phyloP scores from a whole-genome alignment of 1,140 invertebrate species.

The Drosophila burlai region DNA sequence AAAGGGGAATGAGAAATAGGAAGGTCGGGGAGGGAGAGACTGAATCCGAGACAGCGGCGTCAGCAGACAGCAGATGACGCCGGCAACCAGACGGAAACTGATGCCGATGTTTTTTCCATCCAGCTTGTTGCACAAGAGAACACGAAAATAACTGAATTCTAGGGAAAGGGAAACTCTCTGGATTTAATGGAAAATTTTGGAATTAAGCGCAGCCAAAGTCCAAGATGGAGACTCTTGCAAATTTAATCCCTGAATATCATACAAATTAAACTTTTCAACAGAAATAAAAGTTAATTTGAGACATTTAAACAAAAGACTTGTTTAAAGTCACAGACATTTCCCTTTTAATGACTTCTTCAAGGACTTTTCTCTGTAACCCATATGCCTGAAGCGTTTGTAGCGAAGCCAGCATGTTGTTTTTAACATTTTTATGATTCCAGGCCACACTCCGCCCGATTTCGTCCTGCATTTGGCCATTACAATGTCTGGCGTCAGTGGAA shows the following conservation, averaged over 20 bases:
- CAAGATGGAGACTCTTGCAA: background rate
- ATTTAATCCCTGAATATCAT: background rate
- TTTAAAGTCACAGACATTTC: background rate
- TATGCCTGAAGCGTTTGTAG: slow-evolving; percentile 24
- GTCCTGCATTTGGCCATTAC: slow-evolving; percentile 45
- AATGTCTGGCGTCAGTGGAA: slow-evolving; percentile 70
- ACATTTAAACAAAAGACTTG: background rate
- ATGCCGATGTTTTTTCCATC: slow-evolving; percentile 43
- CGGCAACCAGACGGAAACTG: slow-evolving; percentile 59
- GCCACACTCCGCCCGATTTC: background rate
- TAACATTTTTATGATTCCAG: slow-evolving; percentile 54
- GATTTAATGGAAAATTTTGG: slow-evolving; percentile 5
- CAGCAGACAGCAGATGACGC: slow-evolving; percentile 67
- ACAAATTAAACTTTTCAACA: background rate
- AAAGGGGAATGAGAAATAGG: background rate
- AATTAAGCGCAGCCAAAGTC: background rate
- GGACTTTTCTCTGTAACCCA: slow-evolving; percentile 15
- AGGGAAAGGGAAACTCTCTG: slow-evolving; percentile 14
- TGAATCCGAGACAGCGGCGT: slow-evolving; percentile 34
- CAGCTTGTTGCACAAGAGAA: slow-evolving; percentile 50
- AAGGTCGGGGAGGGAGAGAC: slow-evolving; percentile 8
- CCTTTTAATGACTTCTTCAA: slow-evolving; percentile 23
- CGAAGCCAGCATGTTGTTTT: slow-evolving; percentile 69
- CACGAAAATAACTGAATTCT: slow-evolving; percentile 40
- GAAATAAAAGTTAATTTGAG: background rate